phyloP scores from a whole-genome alignment of 2,797 vertebrate genomes.

The Linurgus olivaceus region DNA sequence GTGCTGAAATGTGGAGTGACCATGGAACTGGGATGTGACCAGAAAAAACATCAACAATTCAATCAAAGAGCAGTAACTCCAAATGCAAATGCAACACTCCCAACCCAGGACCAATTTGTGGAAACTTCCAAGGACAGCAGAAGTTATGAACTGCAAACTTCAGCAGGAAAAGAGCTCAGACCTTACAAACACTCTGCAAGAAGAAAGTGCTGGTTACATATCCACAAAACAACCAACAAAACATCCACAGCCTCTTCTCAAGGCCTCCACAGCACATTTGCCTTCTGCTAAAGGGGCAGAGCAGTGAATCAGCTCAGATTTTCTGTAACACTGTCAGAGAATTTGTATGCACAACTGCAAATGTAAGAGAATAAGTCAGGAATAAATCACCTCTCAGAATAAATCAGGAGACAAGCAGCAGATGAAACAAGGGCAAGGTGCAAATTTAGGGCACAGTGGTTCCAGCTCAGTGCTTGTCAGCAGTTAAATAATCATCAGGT shows the following conservation, averaged over 20 bases:
- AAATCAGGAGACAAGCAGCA: not conserved
- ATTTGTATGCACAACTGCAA: not conserved
- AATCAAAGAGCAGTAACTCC: not conserved
- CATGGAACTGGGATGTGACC: not conserved
- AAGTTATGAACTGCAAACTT: not conserved
- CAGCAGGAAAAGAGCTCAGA: not conserved
- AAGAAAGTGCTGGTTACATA: fast-evolving
- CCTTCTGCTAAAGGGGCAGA: not conserved
- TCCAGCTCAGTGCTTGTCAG: not conserved
- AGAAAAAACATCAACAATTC: not conserved
- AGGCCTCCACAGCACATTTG: not conserved
- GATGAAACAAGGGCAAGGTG: not conserved
- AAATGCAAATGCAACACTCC: not conserved
- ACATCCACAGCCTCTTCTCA: not conserved
- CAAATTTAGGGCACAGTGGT: not conserved
- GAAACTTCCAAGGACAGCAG: not conserved
- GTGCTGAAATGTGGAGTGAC: not conserved
- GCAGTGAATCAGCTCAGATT: not conserved
- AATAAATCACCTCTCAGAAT: not conserved
- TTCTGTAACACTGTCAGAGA: fast-evolving
- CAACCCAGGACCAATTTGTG: not conserved
- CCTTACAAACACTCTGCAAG: not conserved
- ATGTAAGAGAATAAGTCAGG: not conserved
- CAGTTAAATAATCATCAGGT: not conserved
- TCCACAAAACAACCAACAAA: not conserved